These are phyloP conservation scores for Euzophera pinguis DNA, from an alignment of 2,888 invertebrate species.

Conservation along the genomic window DNA sequence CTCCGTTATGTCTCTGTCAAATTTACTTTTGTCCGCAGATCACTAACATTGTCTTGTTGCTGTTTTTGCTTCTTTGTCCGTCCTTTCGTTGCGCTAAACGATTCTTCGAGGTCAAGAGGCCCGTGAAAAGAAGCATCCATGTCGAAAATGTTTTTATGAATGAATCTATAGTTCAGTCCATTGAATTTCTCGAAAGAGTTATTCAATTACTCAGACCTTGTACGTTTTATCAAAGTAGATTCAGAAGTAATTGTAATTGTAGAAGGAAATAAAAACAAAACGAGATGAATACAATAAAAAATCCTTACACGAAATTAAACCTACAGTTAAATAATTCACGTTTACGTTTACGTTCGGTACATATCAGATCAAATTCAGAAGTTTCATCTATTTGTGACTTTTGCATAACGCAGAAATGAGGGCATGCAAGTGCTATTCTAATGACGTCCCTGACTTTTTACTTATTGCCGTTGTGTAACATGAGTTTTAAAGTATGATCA, in stretches of 20 bases:
- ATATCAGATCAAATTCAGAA: slow-evolving; percentile 37
- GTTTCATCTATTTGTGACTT: slow-evolving; percentile 28
- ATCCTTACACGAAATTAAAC: slow-evolving; percentile 38
- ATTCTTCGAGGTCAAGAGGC: slow-evolving; percentile 50
- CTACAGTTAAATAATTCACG: slow-evolving; percentile 46
- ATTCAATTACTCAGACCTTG: slow-evolving; percentile 16
- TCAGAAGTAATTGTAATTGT: slow-evolving; percentile 18
- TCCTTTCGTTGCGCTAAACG: slow-evolving; percentile 51
- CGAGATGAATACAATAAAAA: slow-evolving; percentile 32
- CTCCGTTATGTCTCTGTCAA: slow-evolving; percentile 32
- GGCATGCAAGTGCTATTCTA: slow-evolving; percentile 25
- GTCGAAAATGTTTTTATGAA: slow-evolving; percentile 20
- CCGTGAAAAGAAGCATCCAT: slow-evolving; percentile 34
- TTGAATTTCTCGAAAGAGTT: neutral
- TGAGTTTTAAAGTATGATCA: slow-evolving; percentile 38
- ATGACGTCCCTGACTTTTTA: slow-evolving; percentile 40
- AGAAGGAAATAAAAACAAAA: too few relatives aligned
- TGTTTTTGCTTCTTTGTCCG: slow-evolving; percentile 36
- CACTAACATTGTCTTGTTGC: slow-evolving; percentile 32
- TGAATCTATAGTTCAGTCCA: neutral
- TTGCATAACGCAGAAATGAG: slow-evolving; percentile 33
- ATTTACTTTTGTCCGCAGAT: slow-evolving; percentile 31
- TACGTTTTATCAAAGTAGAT: slow-evolving; percentile 3
- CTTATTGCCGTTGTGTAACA: slow-evolving; percentile 42
- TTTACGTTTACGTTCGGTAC: slow-evolving; percentile 34